Base-by-base conservation (phyloP, 2,797 vertebrate species). In the Ispidina picta region DNA sequence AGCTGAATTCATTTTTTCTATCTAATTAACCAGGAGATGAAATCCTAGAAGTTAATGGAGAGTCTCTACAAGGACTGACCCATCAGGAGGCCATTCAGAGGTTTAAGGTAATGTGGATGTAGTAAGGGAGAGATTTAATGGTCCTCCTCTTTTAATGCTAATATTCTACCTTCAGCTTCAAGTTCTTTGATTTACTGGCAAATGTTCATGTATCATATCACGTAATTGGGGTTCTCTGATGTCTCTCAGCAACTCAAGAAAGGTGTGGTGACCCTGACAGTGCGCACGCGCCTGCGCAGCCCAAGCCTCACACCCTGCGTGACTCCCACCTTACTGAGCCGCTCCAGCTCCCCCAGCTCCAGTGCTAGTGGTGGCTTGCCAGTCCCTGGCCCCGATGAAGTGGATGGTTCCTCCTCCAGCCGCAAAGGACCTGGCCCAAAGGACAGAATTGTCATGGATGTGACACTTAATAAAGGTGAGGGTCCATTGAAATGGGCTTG, bases 71-170 rank as follows among this genome's bases (percentile, higher is more conserved):
- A 95, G 99, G 99, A 87, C 97, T 99, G 94, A 99, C 99, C 5
- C 99, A 99, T 93, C 99, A 99, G 94, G 98, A 99, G 95, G 99
- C 99, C 87, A 99, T 99, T 96, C 99, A 99, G 81, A 99, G 98
- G 56, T 99, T 99, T 96, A 99, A 99, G 99, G 99, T 99, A 97
- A 96, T 3, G 3, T 20, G 29, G 35, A 15, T 33, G 41, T 52
- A 55, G 29, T 5, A 0, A 3, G 3, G 43, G 20, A 65, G 46
- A 51, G 26, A 19, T 56, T 65, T 10, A 3, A 3, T 1, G 1
- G 22, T 74, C 19, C 65, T 28, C 20, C 46, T 62, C 3, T 0
- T 73, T 79, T 37, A 6, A 3, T 85, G 54, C 37, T 17, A 1
- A 1, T 43, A 48, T 81, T 1, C 0, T 17, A 15, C 49, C 25